Base-by-base conservation (phyloP, 2,113 vertebrate genomes). In the Cacatua alba region DNA sequence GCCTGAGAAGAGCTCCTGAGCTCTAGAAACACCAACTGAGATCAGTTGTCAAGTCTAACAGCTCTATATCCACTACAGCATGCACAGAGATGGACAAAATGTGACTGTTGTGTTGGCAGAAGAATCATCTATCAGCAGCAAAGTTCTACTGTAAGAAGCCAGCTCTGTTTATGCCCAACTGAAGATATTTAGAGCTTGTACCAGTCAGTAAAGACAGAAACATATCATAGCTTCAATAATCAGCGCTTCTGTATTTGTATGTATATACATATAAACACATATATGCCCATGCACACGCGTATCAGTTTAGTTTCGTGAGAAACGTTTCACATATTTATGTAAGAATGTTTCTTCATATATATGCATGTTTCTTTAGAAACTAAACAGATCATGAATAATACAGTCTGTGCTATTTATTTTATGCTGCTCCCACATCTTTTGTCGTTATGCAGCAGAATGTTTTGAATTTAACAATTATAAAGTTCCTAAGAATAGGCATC, bases 241-340 rank as follows among this genome's bases (percentile, higher is more conserved):
- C 26, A 77, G 25, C 10, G 17, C 4, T 60, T 82, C n/a, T 29
- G 2, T 10, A 46, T 46, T 13, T 78, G 13, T 43, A 39, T 24
- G 10, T 18, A 29, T 5, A 24, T 9, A 60, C 15, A 29, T 7
- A 41, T 21, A 39, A 44, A 89, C 35, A 67, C 10, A 33, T 7
- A 23, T 3, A 57, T 15, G 65, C 4, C 43, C 9, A n/a, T 3
- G 17, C 26, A 65, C 0, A 6, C 4, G 33, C 2, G 3, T 19
- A 77, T 31, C 71, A 76, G 9, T 51, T 72, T 10, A 57, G n/a
- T 44, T 82, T 81, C 31, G 31, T 21, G n/a, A 74, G 41, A 76
- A 86, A 60, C 3, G 25, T 55, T 69, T 64, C 46, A 62, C 12
- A 62, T 11, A 29, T 7, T 57, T 20, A 25, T 31, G 31, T 21